Evolutionary conservation across 1,140 invertebrate species (phyloP).

Genomic region (Brachionus plicatilis): DNA sequence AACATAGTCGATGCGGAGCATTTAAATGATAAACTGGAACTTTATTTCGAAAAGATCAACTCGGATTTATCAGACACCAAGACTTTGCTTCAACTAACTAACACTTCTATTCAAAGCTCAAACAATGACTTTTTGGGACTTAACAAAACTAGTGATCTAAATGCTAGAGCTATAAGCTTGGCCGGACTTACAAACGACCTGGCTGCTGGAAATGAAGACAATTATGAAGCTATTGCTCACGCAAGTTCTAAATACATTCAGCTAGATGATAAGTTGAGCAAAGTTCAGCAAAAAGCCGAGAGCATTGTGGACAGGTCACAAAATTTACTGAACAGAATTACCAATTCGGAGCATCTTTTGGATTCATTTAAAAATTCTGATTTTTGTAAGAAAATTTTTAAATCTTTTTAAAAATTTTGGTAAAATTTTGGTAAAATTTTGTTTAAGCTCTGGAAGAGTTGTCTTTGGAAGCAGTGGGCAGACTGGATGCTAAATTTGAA

Average conservation of each 20-base stretch:
- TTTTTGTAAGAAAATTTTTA: neutral
- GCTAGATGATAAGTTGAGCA: neutral
- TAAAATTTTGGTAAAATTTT: neutral
- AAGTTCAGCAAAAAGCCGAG: neutral
- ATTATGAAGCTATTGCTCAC: neutral
- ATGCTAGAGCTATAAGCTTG: neutral
- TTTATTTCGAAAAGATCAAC: neutral
- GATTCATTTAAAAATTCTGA: neutral
- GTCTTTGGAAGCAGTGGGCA: neutral
- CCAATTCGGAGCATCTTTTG: neutral
- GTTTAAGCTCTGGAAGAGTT: neutral
- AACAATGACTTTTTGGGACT: neutral
- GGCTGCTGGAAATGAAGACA: neutral
- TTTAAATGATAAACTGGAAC: neutral
- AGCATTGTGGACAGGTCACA: constrained; percentile 12
- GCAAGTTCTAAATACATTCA: neutral
- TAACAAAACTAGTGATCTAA: neutral
- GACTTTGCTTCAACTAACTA: neutral
- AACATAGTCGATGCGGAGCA: neutral
- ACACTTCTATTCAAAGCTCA: neutral
- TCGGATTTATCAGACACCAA: neutral
- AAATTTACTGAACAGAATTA: constrained; percentile 1
- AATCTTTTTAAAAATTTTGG: too few relatives aligned
- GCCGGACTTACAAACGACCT: neutral
- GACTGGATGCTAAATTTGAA: neutral